Percentiles rank a stretch among this genome's conserved stretches.
phyloP scores from a whole-genome alignment of 2,797 vertebrate genomes.

The Anguilla marmorata region DNA sequence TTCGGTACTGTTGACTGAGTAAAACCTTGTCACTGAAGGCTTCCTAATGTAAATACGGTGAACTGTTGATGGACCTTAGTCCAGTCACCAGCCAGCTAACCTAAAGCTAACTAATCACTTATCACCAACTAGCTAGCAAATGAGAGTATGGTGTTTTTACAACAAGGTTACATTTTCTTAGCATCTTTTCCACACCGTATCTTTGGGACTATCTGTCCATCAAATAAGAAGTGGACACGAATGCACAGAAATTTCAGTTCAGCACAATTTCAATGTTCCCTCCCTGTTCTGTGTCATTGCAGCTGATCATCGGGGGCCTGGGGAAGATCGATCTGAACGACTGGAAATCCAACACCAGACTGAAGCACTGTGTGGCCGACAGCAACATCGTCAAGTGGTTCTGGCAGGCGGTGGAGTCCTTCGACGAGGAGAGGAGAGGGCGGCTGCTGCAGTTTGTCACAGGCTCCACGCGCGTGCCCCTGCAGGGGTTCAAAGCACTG shows the following conservation, averaged over 20 bases:
- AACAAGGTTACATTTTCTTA: neutral
- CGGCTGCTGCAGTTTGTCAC: constrained; percentile 95
- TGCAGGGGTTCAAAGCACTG: constrained; percentile 96
- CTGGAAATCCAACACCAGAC: constrained; percentile 95
- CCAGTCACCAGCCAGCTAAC: neutral
- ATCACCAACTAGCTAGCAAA: neutral
- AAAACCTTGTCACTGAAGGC: neutral
- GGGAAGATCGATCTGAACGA: constrained; percentile 93
- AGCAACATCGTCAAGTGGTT: constrained; percentile 97
- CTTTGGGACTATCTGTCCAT: neutral
- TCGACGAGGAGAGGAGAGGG: constrained; percentile 90
- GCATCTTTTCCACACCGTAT: neutral
- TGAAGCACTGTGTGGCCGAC: constrained; percentile 94
- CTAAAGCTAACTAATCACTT: neutral
- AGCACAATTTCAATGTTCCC: neutral
- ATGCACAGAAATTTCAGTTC: neutral
- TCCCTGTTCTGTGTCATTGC: neutral
- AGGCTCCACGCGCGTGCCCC: constrained; percentile 89
- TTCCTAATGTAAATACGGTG: neutral
- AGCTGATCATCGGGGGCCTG: constrained; percentile 93
- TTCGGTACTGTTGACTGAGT: neutral
- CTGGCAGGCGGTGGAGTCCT: constrained; percentile 95
- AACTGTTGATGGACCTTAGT: neutral
- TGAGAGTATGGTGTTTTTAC: neutral
- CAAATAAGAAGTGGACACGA: neutral